phyloP scores from a whole-genome alignment of 2,888 invertebrate genomes.

The Leptinotarsa tumamoca region DNA sequence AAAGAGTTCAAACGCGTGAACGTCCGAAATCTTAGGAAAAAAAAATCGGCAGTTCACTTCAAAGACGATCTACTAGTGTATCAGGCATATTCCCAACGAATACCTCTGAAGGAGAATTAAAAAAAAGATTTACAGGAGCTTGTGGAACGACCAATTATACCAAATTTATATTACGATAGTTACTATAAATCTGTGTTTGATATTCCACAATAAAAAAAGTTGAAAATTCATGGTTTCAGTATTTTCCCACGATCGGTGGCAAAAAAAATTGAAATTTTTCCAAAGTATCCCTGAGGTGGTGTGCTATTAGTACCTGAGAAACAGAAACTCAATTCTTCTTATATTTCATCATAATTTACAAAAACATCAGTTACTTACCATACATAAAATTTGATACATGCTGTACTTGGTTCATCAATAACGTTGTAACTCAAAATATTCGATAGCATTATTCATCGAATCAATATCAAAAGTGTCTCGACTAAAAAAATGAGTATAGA shows the following conservation, averaged over 20 bases:
- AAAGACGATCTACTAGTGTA: constrained; percentile 5
- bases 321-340: no score
- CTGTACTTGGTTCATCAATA: constrained; percentile 4
- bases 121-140: constrained; percentile 8
- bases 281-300: no score
- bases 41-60: constrained; percentile 11
- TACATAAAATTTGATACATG: not conserved
- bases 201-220: not conserved
- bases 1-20: constrained; percentile 13
- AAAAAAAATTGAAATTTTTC: not conserved
- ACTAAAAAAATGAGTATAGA: not conserved
- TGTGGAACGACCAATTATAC: constrained; percentile 6
- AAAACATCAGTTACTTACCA: not conserved
- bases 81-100: constrained; percentile 14
- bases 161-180: not conserved
- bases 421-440: constrained; percentile 9
- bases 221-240: no score
- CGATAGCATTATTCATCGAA: constrained; percentile 5
- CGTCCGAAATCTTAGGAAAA: constrained; percentile 1
- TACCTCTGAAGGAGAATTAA: not conserved
- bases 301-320: no score
- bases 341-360: not conserved
- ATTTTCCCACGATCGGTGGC: not conserved
- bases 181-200: not conserved
- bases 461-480: not conserved